Evolutionary conservation across 1,140 invertebrate genomes (phyloP).

Genomic region (Dreissena rostriformis): DNA sequence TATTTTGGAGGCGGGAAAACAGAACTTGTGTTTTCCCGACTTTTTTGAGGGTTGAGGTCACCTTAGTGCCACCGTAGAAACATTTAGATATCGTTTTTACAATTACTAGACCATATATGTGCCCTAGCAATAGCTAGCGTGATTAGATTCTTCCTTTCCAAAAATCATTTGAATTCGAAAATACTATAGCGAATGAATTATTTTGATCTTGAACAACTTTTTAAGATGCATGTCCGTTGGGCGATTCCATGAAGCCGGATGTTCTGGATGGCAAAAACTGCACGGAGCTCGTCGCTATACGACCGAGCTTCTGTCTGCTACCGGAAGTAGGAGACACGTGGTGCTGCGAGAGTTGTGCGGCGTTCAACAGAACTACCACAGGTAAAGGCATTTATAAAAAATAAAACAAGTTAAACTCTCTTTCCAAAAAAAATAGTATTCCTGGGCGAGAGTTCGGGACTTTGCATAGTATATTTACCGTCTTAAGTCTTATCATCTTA

Average conservation of each 20-base stretch:
- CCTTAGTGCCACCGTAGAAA: no score
- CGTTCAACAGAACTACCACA: not conserved
- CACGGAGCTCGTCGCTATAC: conserved; percentile 3
- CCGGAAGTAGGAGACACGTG: conserved; percentile 9
- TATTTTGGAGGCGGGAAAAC: no score
- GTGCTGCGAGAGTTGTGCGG: conserved; percentile 44
- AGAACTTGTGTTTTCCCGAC: no score
- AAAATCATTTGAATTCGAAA: no score
- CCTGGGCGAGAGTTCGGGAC: no score
- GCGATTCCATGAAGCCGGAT: conserved; percentile 39
- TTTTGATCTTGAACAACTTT: not conserved
- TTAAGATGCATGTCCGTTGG: conserved; percentile 43
- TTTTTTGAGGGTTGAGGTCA: no score
- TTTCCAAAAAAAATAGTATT: no score
- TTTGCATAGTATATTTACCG: not conserved
- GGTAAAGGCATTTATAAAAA: not conserved
- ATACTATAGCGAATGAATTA: no score
- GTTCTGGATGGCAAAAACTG: conserved; percentile 31
- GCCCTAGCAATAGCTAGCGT: no score
- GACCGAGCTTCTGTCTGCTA: conserved; percentile 40
- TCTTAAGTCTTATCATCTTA: not conserved
- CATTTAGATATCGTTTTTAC: no score
- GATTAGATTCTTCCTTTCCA: no score
- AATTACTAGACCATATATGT: no score
- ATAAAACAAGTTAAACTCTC: not conserved